A percentile compares a stretch with the other conserved stretches of the same genome.
Conservation (phyloP, 2,113 vertebrate genomes). For the Pyxicephalus adspersus region DNA sequence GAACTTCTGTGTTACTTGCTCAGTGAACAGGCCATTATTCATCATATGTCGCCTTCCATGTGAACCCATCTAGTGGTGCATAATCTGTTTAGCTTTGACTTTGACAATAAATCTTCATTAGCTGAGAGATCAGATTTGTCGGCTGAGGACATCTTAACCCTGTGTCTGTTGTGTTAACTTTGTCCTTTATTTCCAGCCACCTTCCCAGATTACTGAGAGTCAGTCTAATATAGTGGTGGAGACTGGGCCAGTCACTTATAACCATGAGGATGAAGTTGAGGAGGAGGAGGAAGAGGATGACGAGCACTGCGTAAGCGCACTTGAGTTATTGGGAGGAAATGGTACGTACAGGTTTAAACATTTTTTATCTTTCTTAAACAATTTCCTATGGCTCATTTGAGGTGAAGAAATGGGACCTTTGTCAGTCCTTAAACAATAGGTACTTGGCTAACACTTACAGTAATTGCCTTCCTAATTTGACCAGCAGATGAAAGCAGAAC, state of each 20-base stretch:
- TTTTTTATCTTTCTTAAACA: no score
- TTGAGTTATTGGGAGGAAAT: conserved; percentile 83
- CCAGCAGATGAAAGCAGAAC: no score
- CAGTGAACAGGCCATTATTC: no score
- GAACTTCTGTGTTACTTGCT: no score
- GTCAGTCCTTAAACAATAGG: no score
- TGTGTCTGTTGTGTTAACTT: background rate
- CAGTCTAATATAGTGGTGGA: conserved; percentile 79
- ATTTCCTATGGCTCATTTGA: no score
- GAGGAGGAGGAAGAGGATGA: conserved; percentile 89
- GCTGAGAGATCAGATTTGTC: background rate
- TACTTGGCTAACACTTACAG: no score
- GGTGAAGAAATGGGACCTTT: no score
- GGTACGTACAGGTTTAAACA: conserved; percentile 71
- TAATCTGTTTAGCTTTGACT: no score
- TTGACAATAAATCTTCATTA: background rate
- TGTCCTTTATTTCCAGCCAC: conserved; percentile 58
- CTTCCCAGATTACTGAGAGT: conserved; percentile 10
- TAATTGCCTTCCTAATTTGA: no score
- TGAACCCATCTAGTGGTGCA: no score
- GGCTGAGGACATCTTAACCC: background rate
- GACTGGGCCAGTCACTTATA: conserved; percentile 87
- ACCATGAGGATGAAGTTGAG: conserved; percentile 76
- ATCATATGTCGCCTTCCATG: no score
- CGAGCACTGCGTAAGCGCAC: conserved; percentile 88